Percentiles rank a stretch among this genome's conserved stretches.
Evolutionary conservation across 2,113 vertebrate species (phyloP).

Genomic region (Tychaedon coryphoeus): DNA sequence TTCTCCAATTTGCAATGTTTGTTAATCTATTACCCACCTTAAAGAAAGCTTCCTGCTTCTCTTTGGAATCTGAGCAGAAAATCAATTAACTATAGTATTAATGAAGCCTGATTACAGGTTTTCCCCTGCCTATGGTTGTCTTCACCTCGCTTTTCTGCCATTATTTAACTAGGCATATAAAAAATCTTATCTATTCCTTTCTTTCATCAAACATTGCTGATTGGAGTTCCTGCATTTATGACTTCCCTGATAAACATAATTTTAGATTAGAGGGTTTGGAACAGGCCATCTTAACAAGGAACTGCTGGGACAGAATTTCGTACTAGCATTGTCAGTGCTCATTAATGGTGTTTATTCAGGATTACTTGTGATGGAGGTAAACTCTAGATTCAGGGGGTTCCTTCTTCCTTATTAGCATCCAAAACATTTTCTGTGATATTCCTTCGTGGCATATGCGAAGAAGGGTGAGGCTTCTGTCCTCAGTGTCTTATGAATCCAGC

Average conservation of each 20-base stretch:
- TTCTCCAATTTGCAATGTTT: background rate
- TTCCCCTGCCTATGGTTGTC: background rate
- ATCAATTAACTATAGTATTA: constrained; percentile 1
- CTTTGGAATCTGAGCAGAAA: background rate
- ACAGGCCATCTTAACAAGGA: background rate
- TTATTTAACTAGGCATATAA: background rate
- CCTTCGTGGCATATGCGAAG: fast-evolving
- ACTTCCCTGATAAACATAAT: background rate
- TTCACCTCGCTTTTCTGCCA: background rate
- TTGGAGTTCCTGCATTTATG: background rate
- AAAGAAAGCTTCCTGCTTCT: background rate
- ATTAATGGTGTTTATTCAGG: background rate
- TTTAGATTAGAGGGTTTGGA: background rate
- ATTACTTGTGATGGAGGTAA: background rate
- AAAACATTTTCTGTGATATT: background rate
- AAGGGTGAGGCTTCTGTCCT: background rate
- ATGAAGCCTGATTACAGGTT: background rate
- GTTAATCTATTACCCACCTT: background rate
- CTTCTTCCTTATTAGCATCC: background rate
- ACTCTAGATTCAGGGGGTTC: background rate
- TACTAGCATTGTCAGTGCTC: background rate
- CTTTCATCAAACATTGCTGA: background rate
- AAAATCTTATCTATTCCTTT: background rate
- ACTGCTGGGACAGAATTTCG: background rate
- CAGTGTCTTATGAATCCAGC: background rate